phyloP scores from a whole-genome alignment of 2,797 vertebrate species.

The Sebastes paucispinis region DNA sequence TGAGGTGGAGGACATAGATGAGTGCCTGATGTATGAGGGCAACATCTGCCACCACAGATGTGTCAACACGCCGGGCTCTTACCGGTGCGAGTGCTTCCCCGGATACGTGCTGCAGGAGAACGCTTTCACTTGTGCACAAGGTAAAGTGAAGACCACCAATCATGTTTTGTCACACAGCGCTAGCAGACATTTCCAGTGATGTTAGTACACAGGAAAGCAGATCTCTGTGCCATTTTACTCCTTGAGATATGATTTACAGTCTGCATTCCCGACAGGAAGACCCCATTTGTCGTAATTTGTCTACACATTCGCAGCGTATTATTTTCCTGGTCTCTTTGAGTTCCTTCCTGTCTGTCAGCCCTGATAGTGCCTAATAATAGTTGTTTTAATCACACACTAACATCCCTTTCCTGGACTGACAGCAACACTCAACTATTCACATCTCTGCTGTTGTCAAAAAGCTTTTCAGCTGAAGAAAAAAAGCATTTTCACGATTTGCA shows the following conservation, averaged over 20 bases:
- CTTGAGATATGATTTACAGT: conserved; percentile 48
- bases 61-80: conserved; percentile 90
- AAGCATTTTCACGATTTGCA: not conserved
- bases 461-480: not conserved
- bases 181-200: conserved; percentile 31
- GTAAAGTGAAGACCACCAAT: conserved; percentile 68
- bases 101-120: conserved; percentile 87
- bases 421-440: conserved; percentile 26
- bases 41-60: conserved; percentile 84
- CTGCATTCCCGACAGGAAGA: conserved; percentile 39
- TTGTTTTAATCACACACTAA: conserved; percentile 58
- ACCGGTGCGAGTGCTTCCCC: conserved; percentile 86
- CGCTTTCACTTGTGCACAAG: conserved; percentile 82
- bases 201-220: not conserved
- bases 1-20: conserved; percentile 86
- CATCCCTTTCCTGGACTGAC: conserved; percentile 74
- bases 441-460: conserved; percentile 34
- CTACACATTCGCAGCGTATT: conserved; percentile 53
- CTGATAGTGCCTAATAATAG: conserved; percentile 68
- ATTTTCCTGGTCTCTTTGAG: conserved; percentile 55
- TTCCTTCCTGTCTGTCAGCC: conserved; percentile 74
- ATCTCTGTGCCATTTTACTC: conserved; percentile 15
- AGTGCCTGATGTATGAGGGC: conserved; percentile 86
- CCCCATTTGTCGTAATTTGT: conserved; percentile 59
- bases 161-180: not conserved